Conservation (phyloP, 2,888 invertebrate genomes). For the Bombylius discolor region DNA sequence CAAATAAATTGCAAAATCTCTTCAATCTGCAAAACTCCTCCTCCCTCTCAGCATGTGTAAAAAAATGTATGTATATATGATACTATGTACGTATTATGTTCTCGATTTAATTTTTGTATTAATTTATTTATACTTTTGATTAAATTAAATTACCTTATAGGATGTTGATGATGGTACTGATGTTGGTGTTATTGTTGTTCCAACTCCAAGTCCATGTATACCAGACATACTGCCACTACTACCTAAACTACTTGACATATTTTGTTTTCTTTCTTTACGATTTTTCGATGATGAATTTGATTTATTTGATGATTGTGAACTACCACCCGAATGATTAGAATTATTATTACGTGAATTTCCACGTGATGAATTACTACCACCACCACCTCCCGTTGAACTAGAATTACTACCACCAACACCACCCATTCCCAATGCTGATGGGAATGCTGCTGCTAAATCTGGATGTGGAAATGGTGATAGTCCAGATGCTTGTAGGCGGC, state of each 20-base stretch:
- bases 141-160: conserved; percentile 24
- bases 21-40: too few relatives aligned
- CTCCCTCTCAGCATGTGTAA: too few relatives aligned
- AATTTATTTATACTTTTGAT: background rate
- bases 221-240: conserved; percentile 24
- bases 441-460: conserved; percentile 47
- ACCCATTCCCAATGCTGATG: conserved; percentile 30
- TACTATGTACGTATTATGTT: too few relatives aligned
- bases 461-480: conserved; percentile 56
- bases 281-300: conserved; percentile 29
- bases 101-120: too few relatives aligned
- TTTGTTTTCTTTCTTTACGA: conserved; percentile 33
- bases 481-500: conserved; percentile 68
- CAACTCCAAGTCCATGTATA: conserved; percentile 30
- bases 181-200: conserved; percentile 29
- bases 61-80: too few relatives aligned
- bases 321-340: conserved; percentile 9
- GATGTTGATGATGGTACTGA: conserved; percentile 21
- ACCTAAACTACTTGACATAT: conserved; percentile 29
- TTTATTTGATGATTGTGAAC: conserved; percentile 23
- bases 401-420: conserved; percentile 21
- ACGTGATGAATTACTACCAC: conserved; percentile 16
- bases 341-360: conserved; percentile 1
- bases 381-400: conserved; percentile 23
- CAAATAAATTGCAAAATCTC: too few relatives aligned